Conservation (phyloP, 2,113 vertebrate genomes). For the Petrocephalus microphthalmus region DNA sequence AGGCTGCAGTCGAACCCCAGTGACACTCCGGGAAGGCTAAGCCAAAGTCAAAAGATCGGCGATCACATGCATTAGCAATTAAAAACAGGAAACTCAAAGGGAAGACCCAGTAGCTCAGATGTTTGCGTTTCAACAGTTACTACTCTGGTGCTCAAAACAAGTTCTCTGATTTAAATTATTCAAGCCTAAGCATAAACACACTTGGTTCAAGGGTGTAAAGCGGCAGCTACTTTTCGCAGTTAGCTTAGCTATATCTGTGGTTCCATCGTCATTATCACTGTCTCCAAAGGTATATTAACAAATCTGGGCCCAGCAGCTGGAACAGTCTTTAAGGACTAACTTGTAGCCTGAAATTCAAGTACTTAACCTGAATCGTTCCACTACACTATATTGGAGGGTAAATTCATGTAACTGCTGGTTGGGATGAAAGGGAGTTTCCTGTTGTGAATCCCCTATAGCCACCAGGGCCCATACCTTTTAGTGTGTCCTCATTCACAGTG, state of each 20-base stretch:
- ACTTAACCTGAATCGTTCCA: too few relatives aligned
- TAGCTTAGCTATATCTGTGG: not conserved
- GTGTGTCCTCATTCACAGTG: not conserved
- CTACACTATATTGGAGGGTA: too few relatives aligned
- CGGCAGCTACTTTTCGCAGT: constrained; percentile 11
- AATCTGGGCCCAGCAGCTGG: too few relatives aligned
- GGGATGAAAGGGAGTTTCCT: not conserved
- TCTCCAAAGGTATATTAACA: too few relatives aligned
- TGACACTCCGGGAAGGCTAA: constrained; percentile 20
- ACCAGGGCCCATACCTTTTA: not conserved
- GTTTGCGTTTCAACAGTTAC: constrained; percentile 9
- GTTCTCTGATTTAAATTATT: constrained; percentile 36
- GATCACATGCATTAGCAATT: not conserved
- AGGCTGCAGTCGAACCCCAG: not conserved
- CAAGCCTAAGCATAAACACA: constrained; percentile 27
- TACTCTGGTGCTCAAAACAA: constrained; percentile 13
- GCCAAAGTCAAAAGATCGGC: constrained; percentile 35
- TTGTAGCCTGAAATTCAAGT: too few relatives aligned
- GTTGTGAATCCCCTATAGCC: not conserved
- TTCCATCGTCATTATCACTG: too few relatives aligned
- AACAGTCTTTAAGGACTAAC: too few relatives aligned
- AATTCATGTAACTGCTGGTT: not conserved
- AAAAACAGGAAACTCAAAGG: not conserved
- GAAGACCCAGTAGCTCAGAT: constrained; percentile 11
- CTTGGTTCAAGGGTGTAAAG: constrained; percentile 25